A percentile compares a stretch with the other conserved stretches of the same genome.
Evolutionary conservation across 2,888 invertebrate species (phyloP).

Genomic region (Hirudinaria manillensis): DNA sequence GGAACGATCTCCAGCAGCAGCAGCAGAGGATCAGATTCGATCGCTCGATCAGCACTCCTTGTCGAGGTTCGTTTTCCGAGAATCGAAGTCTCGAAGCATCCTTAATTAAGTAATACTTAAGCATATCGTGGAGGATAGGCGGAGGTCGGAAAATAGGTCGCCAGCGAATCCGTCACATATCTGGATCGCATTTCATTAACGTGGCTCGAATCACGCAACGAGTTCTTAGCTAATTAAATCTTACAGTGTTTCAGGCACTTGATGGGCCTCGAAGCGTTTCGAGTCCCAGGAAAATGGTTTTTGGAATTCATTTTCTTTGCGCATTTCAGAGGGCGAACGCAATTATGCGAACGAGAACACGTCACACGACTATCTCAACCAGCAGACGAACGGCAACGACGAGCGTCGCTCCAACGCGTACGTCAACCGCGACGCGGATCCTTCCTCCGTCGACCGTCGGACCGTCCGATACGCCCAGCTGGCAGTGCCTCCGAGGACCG

Average conservation of each 20-base stretch:
- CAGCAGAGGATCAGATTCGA: neutral
- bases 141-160: neutral
- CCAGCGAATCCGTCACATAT: neutral
- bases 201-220: too few relatives aligned
- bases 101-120: too few relatives aligned
- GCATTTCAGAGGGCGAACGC: neutral
- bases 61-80: neutral
- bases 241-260: too few relatives aligned
- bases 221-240: too few relatives aligned
- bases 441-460: neutral
- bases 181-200: neutral
- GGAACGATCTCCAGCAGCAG: neutral
- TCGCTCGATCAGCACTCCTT: constrained; percentile 1
- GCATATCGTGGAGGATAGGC: too few relatives aligned
- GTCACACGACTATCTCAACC: neutral
- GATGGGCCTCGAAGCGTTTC: too few relatives aligned
- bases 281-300: too few relatives aligned
- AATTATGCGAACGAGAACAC: neutral
- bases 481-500: neutral
- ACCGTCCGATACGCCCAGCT: constrained; percentile 26
- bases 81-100: too few relatives aligned
- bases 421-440: neutral
- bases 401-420: neutral
- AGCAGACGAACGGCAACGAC: neutral
- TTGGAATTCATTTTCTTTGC: neutral